Base-by-base conservation (phyloP, 2,113 vertebrate species). In the Caloenas nicobarica region DNA sequence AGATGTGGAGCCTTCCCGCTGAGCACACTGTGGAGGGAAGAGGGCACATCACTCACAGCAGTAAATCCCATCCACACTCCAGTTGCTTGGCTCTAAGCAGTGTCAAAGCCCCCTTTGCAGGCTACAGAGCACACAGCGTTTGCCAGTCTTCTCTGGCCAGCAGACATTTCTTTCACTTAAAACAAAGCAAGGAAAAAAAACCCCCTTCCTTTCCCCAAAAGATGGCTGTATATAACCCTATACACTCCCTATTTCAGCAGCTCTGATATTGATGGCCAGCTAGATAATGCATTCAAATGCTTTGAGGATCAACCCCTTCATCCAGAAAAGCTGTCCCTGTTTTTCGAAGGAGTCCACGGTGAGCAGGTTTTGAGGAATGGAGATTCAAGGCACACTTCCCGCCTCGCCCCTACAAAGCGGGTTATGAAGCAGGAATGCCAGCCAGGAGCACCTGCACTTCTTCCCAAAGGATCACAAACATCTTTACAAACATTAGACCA, bases 31-130 rank as follows among this genome's bases (percentile, higher is more conserved):
- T 2, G 2, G 54, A 80, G 82, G 71, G 58, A 90, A 73, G 80
- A 78, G 18, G 42, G 72, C 72, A 86, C 76, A 91, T 93, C 92
- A 90, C 76, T 90, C 60, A 66, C 54, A 74, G 88, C 89, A 38
- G 34, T 28, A 81, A 93, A 74, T 77, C 83, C 86, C 80, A 84
- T 69, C 61, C 74, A 72, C 0, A 0, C 78, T 76, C 44, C 0
- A 0, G 36, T 8, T 86, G 54, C 66, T 89, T 2, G 0, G 79
- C 79, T 88, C 50, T 50, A 46, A 94, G 85, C 36, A 54, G 64
- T 4, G 2, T 46, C 72, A 83, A 71, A 94, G 51, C 7, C 36
- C 48, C 25, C 68, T 86, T 51, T 22, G 19, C 65, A 74, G 31
- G 48, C 61, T 72, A 38, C 7, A 5, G 26, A 68, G 48, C 26